Base-by-base conservation (phyloP, 2,888 invertebrate genomes). In the Choreutis nemorana region DNA sequence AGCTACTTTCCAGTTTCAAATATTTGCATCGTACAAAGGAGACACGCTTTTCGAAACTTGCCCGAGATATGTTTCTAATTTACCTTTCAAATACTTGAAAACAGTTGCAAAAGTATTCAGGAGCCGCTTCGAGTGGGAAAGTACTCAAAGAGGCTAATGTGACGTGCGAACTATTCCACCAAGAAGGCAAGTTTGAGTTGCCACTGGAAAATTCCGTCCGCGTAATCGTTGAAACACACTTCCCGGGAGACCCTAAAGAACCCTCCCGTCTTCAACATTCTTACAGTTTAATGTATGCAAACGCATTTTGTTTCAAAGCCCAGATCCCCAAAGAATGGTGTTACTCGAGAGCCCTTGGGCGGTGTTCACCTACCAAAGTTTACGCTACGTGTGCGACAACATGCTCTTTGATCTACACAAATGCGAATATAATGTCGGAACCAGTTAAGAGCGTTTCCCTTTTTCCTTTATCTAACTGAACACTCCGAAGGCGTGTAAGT, bases 241-340 rank as follows among this genome's bases (percentile, higher is more conserved):
- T 55, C 75, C 65, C 61, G 29, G 38, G 66, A 55, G 71, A 63
- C 56, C 37, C 45, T 49, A 58, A 49, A 60, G 58, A 62, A 63
- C 68, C 61, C 66, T 61, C 68, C 63, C 67, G 72, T 77, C 73
- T 75, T 49, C 57, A 55, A 75, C 77, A 77, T 77, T 77, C 78
- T 75, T 73, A 73, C 61, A 72, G 65, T 77, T 78, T 77, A 77
- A 78, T 77, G 68, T 78, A 78, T 78, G 78, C 77, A 78, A 78
- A 78, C 77, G 77, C 77, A 78, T 77, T 78, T 78, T 78, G 77
- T 78, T 77, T 73, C 77, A 73, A 77, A 78, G 75, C 70, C 64
- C 65, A 51, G 63, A 62, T 67, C 77, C 72, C 75, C 65, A 58
- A 62, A 63, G 67, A 50, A 66, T 57, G 67, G 66, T 62, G 66